Percentiles rank a stretch among this genome's conserved stretches.
These are phyloP conservation scores for Danio kyathit DNA, from an alignment of 2,797 vertebrate genomes.

Conservation along the genomic window DNA sequence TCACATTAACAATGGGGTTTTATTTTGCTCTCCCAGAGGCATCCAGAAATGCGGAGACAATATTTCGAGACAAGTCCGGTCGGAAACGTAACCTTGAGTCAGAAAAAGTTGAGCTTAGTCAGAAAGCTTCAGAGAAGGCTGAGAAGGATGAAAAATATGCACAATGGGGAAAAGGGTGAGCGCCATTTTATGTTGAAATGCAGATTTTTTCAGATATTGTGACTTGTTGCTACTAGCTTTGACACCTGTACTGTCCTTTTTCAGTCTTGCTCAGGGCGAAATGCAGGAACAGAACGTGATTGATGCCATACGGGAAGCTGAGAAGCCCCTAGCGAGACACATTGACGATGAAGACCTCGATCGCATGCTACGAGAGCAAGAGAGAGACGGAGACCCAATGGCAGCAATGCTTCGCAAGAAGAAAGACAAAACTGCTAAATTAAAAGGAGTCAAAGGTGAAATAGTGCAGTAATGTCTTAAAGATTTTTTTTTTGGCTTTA, in stretches of 20 bases:
- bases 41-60: conserved; percentile 84
- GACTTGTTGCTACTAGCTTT: not conserved
- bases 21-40: conserved; percentile 76
- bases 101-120: conserved; percentile 85
- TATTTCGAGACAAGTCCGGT: conserved; percentile 92
- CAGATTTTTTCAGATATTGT: not conserved
- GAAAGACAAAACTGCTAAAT: conserved; percentile 82
- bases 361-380: conserved; percentile 91
- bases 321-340: conserved; percentile 93
- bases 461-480: not conserved
- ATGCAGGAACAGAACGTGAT: conserved; percentile 91
- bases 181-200: not conserved
- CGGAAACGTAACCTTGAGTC: conserved; percentile 87
- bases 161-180: conserved; percentile 95
- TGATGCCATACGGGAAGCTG: conserved; percentile 88
- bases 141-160: conserved; percentile 90
- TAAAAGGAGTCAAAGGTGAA: conserved; percentile 72
- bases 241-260: not conserved
- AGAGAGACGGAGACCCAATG: conserved; percentile 97
- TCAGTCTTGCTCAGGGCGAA: conserved; percentile 87
- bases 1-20: conserved; percentile 4
- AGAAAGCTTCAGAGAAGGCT: conserved; percentile 82
- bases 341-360: conserved; percentile 93
- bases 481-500: too few species aligned
- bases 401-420: conserved; percentile 91